Evolutionary conservation across 1,140 invertebrate species (phyloP), one percentile per base, ranked within the genome.

Genomic region (Calliopsis andreniformis): DNA sequence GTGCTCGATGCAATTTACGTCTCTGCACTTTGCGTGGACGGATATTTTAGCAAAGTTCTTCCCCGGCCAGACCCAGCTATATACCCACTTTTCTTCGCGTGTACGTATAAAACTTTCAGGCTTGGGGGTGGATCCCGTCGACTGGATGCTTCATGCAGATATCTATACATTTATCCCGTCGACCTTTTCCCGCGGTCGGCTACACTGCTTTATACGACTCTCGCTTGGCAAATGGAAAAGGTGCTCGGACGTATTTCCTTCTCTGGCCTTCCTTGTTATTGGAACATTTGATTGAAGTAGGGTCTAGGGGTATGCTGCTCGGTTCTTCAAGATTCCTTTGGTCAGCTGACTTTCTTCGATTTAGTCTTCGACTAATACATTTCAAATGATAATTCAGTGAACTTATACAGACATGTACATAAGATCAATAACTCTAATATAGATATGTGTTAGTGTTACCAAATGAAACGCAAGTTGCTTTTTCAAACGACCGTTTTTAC

Each of bases 41-140:
- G 82, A 84, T 84, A 84, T 84, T 84, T 84, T 78, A 84, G 77
- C 73, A 62, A 84, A 84, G 49, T 84, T 84, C 69, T 70, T 59
- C 45, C 59, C 28, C 68, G 78, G 53, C 59, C 64, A 62, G 55
- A n/a, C 32, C 30, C 69, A 5, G 62, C 53, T 64, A 59, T 69
- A 56, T 78, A 70, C 35, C 55, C 62, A 62, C 49, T 67, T 68
- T n/a, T 18, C 59, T 53, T 45, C 49, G 23, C 30, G 32, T 53
- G 39, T 71, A 56, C 72, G 71, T 78, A 84, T 84, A 84, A 80
- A 84, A 84, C 67, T 84, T 84, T 78, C 78, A 79, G 64, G 61
- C 20, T 14, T 10, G 35, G 35, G 58, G 68, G 25, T 30, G 51
- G 30, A 58, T n/a, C 49, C 59, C 62, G 20, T 14, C 47, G 51